Evolutionary conservation across 2,888 invertebrate species (phyloP), one percentile per base, ranked within the genome.

Genomic region (Adelphocoris suturalis): DNA sequence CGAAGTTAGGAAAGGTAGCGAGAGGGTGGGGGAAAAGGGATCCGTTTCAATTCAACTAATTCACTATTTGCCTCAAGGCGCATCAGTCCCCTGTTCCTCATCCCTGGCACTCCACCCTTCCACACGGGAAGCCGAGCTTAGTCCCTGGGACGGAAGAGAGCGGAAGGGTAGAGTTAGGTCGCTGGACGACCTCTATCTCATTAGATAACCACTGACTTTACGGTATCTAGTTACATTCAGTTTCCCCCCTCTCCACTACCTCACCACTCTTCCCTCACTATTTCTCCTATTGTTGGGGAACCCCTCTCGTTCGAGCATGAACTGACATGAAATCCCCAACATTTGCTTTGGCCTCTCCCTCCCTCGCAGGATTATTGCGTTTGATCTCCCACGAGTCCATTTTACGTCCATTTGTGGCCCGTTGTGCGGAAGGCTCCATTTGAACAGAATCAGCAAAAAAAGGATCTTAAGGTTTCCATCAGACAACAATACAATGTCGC

Each of bases 131-230:
- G 75, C 78, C 11, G 7, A 46, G 78, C 78, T 46, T 46, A 47
- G n/a, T 14, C 46, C 46, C 2, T 4, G 78, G 46, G 16, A 78
- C 9, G 78, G 46, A 0, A 14, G 76, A 46, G n/a, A 3, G 28
- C 9, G 37, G 78, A 46, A 37, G 78, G 46, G 19, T 47, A 78
- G 78, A 46, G 78, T 47, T 46, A 19, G 47, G 78, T 78, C 46
- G 19, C 78, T 46, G 47, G 78, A 48, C 82, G 78, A 48, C 82
- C 82, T 82, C 52, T 85, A 85, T 85, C 85, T 85, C 85, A 85
- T 85, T 85, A 85, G 85, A 85, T 85, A 61, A 61, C 85, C 85
- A 85, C 85, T 85, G 61, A 82, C 82, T 82, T 68, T 57, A 85
- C 68, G 85, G 85, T 85, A 85, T 85, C 85, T 46, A 61, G 85